Conservation (phyloP, 2,888 invertebrate genomes). For the Cantharis flavilabris region DNA sequence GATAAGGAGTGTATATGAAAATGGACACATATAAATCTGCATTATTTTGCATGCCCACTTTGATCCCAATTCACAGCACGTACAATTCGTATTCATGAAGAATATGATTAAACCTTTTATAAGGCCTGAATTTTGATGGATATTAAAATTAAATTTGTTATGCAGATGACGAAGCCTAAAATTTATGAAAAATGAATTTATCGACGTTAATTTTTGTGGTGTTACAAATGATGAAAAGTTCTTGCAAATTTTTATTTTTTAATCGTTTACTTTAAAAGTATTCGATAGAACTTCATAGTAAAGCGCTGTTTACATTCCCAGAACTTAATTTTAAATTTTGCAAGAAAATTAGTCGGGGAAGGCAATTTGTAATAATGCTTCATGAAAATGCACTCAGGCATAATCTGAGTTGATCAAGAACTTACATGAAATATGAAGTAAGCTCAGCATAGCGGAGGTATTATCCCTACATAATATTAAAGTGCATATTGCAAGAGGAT, state of each 20-base stretch:
- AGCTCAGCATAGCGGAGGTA: background rate
- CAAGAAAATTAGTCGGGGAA: background rate
- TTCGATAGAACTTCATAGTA: background rate
- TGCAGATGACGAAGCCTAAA: conserved; percentile 24
- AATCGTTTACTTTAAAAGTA: background rate
- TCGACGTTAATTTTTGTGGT: conserved; percentile 15
- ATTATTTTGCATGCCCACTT: conserved; percentile 24
- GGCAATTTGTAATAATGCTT: background rate
- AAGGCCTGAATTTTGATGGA: conserved; percentile 29
- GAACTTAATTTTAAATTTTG: background rate
- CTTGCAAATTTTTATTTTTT: background rate
- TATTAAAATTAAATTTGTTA: conserved; percentile 31
- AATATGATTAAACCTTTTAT: conserved; percentile 32
- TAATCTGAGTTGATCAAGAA: background rate
- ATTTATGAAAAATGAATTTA: conserved; percentile 24
- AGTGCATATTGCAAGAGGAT: background rate
- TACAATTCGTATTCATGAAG: conserved; percentile 32
- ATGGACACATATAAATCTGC: conserved; percentile 22
- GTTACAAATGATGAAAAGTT: background rate
- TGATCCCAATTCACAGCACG: conserved; percentile 25
- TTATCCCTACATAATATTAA: background rate
- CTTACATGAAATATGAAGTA: background rate
- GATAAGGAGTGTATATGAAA: background rate
- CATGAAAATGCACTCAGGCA: background rate
- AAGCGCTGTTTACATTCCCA: background rate